Conservation (phyloP, 2,888 invertebrate species). For the Heterodera filipjevi region DNA sequence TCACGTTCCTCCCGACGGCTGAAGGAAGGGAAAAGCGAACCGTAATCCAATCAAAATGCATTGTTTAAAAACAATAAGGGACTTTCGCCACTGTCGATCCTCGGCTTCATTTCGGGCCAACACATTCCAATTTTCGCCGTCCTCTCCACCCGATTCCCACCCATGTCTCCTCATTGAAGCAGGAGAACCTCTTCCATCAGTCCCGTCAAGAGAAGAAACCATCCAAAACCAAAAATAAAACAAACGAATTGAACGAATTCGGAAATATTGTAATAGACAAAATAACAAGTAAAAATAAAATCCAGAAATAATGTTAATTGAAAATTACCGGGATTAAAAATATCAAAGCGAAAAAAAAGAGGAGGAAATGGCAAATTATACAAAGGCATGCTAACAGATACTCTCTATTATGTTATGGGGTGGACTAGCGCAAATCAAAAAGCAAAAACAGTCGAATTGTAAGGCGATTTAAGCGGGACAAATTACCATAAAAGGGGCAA, state of each 20-base stretch:
- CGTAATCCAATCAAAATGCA: too few species aligned
- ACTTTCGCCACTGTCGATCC: slow-evolving; percentile 40
- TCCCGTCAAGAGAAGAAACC: background rate
- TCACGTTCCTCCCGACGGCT: slow-evolving; percentile 43
- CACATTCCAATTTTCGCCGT: slow-evolving; percentile 5
- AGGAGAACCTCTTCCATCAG: background rate
- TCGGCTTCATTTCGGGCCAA: slow-evolving; percentile 29
- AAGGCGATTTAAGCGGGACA: background rate
- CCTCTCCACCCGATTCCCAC: background rate
- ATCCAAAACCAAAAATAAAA: too few species aligned
- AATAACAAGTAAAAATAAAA: background rate
- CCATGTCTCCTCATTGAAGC: background rate
- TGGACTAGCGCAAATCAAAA: background rate
- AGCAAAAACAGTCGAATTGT: background rate
- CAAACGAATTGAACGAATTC: too few species aligned
- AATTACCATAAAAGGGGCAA: background rate
- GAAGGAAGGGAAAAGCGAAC: too few species aligned
- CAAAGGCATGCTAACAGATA: background rate
- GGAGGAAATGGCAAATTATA: background rate
- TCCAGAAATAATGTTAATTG: too few species aligned
- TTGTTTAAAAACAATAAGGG: background rate
- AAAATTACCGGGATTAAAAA: background rate
- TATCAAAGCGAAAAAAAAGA: background rate
- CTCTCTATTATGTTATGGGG: background rate
- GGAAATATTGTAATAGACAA: background rate